Evolutionary conservation across 2,888 invertebrate species (phyloP).

Genomic region (Petrolisthes manimaculis): DNA sequence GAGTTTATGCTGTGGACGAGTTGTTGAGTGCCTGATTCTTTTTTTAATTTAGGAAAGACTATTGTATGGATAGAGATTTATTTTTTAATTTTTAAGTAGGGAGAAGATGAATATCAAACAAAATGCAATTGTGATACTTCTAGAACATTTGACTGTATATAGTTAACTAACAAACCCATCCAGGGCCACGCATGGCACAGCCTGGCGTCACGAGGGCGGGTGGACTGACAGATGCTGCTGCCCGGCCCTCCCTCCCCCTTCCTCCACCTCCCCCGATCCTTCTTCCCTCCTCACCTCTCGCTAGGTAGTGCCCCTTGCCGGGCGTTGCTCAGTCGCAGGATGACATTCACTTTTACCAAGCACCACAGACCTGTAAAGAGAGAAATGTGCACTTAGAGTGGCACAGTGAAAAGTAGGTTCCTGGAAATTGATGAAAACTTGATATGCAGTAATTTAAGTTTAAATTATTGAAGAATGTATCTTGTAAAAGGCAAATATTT

Average conservation of each 20-base stretch:
- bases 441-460: no score
- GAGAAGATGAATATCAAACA: slow-evolving; percentile 60
- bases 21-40: slow-evolving; percentile 60
- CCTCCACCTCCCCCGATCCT: not conserved
- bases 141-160: slow-evolving; percentile 59
- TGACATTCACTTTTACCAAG: no score
- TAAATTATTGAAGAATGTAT: no score
- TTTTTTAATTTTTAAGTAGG: slow-evolving; percentile 60
- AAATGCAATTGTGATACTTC: slow-evolving; percentile 61
- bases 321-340: no score
- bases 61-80: slow-evolving; percentile 63
- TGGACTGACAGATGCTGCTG: not conserved
- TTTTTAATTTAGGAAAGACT: slow-evolving; percentile 58
- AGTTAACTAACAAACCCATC: slow-evolving; percentile 54
- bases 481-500: no score
- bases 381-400: no score
- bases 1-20: slow-evolving; percentile 50
- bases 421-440: no score
- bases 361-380: no score
- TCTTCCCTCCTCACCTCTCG: not conserved
- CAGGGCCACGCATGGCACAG: slow-evolving; percentile 47
- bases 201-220: slow-evolving; percentile 6
- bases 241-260: not conserved
- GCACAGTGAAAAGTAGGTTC: no score
- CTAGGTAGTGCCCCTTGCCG: not conserved